Evolutionary conservation across 2,113 vertebrate genomes (phyloP), one percentile per base, ranked within the genome.

Genomic region (Cnemophilus loriae): DNA sequence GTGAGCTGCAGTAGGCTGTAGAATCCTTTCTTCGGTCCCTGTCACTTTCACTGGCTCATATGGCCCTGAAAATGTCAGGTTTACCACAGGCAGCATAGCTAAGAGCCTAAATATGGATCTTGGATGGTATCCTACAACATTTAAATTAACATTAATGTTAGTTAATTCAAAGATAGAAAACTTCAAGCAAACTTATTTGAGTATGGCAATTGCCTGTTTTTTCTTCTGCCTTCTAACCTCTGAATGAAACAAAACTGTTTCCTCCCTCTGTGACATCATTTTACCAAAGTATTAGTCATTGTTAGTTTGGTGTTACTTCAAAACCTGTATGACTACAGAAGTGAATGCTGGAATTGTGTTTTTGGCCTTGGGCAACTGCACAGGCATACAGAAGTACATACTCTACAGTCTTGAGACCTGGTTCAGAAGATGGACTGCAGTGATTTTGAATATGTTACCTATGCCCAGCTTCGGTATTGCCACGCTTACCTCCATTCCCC

Each of bases 381-480:
- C 30, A 19, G 12, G 5, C 39, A 5, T 63, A 17, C 24, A 53
- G 42, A 77, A 68, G 22, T 41, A 26, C 3, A 2, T 16, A 19
- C 12, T 33, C 32, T 57, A 15, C 13, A 11, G 39, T 60, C 39
- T 60, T 4, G 3, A 61, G 44, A 94, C 7, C 35, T 84, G 65
- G 20, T 61, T 84, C 47, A 67, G 33, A 23, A 52, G n/a, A 77
- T 19, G 0, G 3, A 3, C 37, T 41, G 16, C 3, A 0, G 18
- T 24, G 8, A 7, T 73, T 86, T 74, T 17, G 46, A 26, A 17
- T 67, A 8, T 27, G 9, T 41, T 42, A 33, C 42, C 20, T 10
- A 1, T 39, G 24, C 12, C 15, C 33, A 56, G 0, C 50, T 24
- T 91, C 0, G 0, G 21, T 12, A 22, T 70, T 13, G 17, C 33